phyloP scores from a whole-genome alignment of 2,797 vertebrate genomes.

The Galaxias olidus region DNA sequence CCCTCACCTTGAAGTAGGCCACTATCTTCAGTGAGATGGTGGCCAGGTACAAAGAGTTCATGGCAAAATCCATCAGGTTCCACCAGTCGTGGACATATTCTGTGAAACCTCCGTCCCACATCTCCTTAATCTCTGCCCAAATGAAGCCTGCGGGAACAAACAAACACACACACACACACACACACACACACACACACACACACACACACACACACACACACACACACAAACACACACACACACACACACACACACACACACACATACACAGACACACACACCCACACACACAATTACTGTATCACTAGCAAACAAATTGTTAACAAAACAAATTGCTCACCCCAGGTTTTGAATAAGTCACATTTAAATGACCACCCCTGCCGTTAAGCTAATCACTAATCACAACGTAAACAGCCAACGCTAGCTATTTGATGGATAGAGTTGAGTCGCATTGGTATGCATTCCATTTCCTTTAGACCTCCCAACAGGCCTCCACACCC shows the following conservation, averaged over 20 bases:
- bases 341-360: too few relatives aligned
- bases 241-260: neutral
- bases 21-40: conserved; percentile 98
- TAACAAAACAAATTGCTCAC: too few relatives aligned
- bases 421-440: too few relatives aligned
- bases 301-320: too few relatives aligned
- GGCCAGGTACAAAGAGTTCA: conserved; percentile 97
- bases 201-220: conserved; percentile 10
- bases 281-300: too few relatives aligned
- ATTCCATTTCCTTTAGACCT: too few relatives aligned
- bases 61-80: conserved; percentile 99
- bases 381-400: too few relatives aligned
- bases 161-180: conserved; percentile 25
- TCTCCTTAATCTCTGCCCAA: conserved; percentile 99
- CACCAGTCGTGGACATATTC: conserved; percentile 98
- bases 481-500: too few relatives aligned
- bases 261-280: conserved; percentile 2
- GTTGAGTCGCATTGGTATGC: too few relatives aligned
- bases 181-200: conserved; percentile 1
- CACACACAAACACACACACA: conserved; percentile 33
- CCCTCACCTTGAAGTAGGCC: conserved; percentile 91
- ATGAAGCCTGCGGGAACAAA: conserved; percentile 85
- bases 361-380: too few relatives aligned
- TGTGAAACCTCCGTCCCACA: conserved; percentile 98
- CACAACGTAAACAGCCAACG: too few relatives aligned